A percentile compares a stretch with the other conserved stretches of the same genome.
Evolutionary conservation across 2,888 invertebrate genomes (phyloP).

Genomic region (Cosmopolites sordidus): DNA sequence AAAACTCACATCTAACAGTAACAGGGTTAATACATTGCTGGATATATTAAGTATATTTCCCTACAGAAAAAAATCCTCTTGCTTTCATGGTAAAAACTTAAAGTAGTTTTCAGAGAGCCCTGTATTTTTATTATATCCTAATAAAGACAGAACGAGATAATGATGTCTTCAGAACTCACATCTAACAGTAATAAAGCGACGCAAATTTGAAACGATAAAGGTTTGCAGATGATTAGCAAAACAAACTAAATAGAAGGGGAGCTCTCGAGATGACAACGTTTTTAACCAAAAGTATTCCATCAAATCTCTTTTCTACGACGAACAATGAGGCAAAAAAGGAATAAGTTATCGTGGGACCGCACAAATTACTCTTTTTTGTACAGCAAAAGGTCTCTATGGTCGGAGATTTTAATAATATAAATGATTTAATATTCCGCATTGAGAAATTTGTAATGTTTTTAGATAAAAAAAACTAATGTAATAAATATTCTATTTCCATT

Average conservation of each 20-base stretch:
- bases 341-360: conserved; percentile 20
- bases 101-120: too few species aligned
- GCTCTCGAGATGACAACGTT: conserved; percentile 23
- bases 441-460: too few species aligned
- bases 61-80: too few species aligned
- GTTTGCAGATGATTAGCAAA: conserved; percentile 18
- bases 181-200: conserved; percentile 16
- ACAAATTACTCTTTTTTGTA: conserved; percentile 22
- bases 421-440: conserved; percentile 18
- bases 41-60: too few species aligned
- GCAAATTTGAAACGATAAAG: conserved; percentile 20
- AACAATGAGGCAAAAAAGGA: conserved; percentile 18
- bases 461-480: too few species aligned
- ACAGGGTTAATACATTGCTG: too few species aligned
- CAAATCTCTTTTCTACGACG: conserved; percentile 20
- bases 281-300: conserved; percentile 20
- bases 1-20: too few species aligned
- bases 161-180: too few species aligned
- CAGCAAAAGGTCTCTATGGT: conserved; percentile 12
- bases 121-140: too few species aligned
- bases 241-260: conserved; percentile 18
- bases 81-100: too few species aligned
- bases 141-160: too few species aligned
- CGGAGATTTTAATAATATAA: conserved; percentile 21
- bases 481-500: too few species aligned